Base-by-base conservation (phyloP, 1,140 invertebrate genomes). In the Zaprionus africanus region DNA sequence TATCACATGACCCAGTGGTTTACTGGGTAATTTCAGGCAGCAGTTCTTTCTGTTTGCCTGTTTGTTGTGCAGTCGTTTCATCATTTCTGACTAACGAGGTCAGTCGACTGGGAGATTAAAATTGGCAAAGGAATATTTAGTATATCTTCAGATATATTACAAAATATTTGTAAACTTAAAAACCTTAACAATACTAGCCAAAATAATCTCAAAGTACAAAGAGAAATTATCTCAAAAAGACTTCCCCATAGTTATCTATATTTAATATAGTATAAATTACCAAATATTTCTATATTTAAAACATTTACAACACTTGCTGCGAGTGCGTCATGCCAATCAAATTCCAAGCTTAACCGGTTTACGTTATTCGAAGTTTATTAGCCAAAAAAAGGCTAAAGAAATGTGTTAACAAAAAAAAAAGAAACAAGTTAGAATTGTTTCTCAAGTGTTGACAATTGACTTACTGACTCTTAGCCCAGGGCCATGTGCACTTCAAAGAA, bases 391-490 rank as follows among this genome's bases (percentile, higher is more conserved):
- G 13, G 5, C 12, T n/a, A 24, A 19, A 36, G 53, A 61, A 36
- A 36, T 22, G 13, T 15, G 24, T 19, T 5, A 15, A 5, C 26
- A 51, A 31, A 57, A 13, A 57, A n/a, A 31, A 54, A 56, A 31
- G 9, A 22, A 58, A 64, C 56, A 38, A 72, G 43, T 46, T 63
- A 46, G 49, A 83, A 76, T 64, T 78, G 61, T 74, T 46, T 76
- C 74, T 76, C 63, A 90, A 84, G 78, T 82, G 85, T 73, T 76
- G 81, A 85, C 85, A 88, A 90, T 88, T 88, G 85, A 88, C 85
- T 88, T 79, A 90, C 81, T 88, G 85, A 90, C 78, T 88, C 66
- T 71, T 79, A 76, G 75, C 84, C 75, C 36, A 61, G 66, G 83
- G 77, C 79, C 62, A 80, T 74, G 51, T 60, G 38, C 49, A 63